Conservation (phyloP, 2,888 invertebrate genomes). For the Acanthosepion lycidas region DNA sequence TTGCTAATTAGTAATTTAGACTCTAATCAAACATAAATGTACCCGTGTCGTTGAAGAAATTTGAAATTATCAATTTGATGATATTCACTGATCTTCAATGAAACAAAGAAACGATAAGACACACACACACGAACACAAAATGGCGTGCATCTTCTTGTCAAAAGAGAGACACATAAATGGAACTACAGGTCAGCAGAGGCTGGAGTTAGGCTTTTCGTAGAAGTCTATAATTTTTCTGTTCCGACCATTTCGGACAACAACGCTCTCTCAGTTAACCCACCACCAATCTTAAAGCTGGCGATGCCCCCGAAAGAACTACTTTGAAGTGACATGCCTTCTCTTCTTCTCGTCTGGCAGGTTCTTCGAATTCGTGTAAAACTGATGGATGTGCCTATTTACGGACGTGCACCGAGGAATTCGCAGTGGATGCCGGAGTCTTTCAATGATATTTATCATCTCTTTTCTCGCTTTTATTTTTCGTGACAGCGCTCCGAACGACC, state of each 20-base stretch:
- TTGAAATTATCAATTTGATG: too few relatives aligned
- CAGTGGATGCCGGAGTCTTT: neutral
- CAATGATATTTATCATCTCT: neutral
- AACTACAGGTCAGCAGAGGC: too few relatives aligned
- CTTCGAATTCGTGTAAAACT: neutral
- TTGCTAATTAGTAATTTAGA: too few relatives aligned
- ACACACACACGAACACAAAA: too few relatives aligned
- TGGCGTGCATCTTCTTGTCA: too few relatives aligned
- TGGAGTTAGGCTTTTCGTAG: too few relatives aligned
- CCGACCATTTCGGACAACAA: conserved; percentile 33
- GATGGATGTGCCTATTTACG: conserved; percentile 33
- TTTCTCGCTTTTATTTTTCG: conserved; percentile 33
- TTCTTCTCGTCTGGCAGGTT: conserved; percentile 5
- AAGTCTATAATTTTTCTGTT: neutral
- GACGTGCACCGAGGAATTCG: neutral
- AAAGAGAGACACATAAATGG: too few relatives aligned
- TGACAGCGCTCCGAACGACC: neutral
- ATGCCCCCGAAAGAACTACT: conserved; percentile 33
- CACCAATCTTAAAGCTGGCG: neutral
- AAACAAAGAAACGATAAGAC: too few relatives aligned
- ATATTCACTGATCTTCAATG: too few relatives aligned
- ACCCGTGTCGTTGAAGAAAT: too few relatives aligned
- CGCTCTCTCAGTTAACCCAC: neutral
- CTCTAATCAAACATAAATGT: too few relatives aligned
- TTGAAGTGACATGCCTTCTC: conserved; percentile 33